Evolutionary conservation across 2,888 invertebrate genomes (phyloP).

Genomic region (Ectemnius cavifrons): DNA sequence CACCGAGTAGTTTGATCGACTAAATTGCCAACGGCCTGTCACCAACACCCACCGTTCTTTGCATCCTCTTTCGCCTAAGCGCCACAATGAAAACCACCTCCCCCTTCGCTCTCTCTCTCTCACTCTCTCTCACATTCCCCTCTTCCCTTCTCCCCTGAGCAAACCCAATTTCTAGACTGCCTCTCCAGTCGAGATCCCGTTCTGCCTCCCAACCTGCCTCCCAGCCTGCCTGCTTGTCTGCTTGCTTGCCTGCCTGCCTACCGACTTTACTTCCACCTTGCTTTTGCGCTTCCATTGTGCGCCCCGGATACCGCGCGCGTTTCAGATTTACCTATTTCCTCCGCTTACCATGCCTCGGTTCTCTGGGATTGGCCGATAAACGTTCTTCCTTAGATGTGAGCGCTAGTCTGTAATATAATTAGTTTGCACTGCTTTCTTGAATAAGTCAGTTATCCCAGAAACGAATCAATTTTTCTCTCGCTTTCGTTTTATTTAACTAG

Average conservation of each 20-base stretch:
- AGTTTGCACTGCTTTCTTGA: constrained; percentile 2
- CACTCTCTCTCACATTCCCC: neutral
- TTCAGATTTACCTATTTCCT: constrained; percentile 14
- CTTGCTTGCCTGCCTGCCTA: neutral
- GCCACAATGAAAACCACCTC: constrained; percentile 33
- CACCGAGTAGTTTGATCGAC: constrained; percentile 59
- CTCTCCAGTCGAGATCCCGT: constrained; percentile 26
- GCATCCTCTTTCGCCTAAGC: constrained; percentile 42
- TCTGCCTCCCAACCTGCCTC: neutral
- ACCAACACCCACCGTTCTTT: constrained; percentile 56
- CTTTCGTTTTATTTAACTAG: neutral
- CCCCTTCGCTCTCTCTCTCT: neutral
- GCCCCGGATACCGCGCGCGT: constrained; percentile 33
- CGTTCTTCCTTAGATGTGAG: neutral
- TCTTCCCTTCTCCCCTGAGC: constrained; percentile 30
- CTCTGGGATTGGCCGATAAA: constrained; percentile 11
- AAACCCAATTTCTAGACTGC: constrained; percentile 48
- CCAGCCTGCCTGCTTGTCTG: no score
- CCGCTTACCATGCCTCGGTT: neutral
- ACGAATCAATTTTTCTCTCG: neutral
- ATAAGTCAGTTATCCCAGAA: neutral
- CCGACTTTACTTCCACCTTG: constrained; percentile 19
- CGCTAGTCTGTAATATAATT: neutral
- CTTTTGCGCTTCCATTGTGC: constrained; percentile 5
- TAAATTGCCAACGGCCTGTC: constrained; percentile 55